Conservation (phyloP, 2,113 vertebrate species). For the Sialia sialis region DNA sequence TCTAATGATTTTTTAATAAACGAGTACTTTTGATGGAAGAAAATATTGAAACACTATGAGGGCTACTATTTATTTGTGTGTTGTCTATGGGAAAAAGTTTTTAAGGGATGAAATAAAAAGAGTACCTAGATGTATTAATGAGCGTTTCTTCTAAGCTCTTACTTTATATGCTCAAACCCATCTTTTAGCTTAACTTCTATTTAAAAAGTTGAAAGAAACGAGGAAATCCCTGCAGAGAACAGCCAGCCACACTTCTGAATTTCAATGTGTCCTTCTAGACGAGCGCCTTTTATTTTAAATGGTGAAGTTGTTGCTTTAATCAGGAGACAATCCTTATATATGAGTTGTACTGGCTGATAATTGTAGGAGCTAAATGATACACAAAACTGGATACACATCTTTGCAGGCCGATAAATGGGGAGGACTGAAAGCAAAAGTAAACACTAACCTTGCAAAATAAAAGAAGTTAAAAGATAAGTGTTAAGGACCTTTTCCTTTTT, state of each 20-base stretch:
- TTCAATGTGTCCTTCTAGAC: slow-evolving; percentile 34
- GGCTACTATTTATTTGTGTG: background rate
- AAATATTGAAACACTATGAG: background rate
- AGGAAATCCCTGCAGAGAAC: slow-evolving; percentile 43
- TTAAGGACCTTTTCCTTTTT: slow-evolving; percentile 73
- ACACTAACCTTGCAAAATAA: slow-evolving; percentile 73
- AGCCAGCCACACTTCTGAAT: slow-evolving; percentile 52
- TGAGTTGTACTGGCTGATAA: slow-evolving; percentile 57
- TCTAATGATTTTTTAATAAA: background rate
- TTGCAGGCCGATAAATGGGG: slow-evolving; percentile 67
- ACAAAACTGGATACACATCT: slow-evolving; percentile 75
- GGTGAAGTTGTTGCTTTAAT: slow-evolving; percentile 60
- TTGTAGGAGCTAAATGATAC: slow-evolving; percentile 71
- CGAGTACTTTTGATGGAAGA: background rate
- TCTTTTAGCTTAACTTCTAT: slow-evolving; percentile 51
- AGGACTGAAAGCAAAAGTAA: slow-evolving; percentile 78
- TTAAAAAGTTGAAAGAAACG: slow-evolving; percentile 37
- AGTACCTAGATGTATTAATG: background rate
- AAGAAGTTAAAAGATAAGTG: slow-evolving; percentile 81
- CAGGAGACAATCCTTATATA: slow-evolving; percentile 66
- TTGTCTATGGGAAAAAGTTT: background rate
- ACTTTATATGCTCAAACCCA: slow-evolving; percentile 10
- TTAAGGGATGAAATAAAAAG: background rate
- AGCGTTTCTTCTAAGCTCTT: slow-evolving; percentile 11
- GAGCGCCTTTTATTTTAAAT: slow-evolving; percentile 46